Evolutionary conservation across 2,113 vertebrate genomes (phyloP).

Genomic region (Xiphophorus hellerii): DNA sequence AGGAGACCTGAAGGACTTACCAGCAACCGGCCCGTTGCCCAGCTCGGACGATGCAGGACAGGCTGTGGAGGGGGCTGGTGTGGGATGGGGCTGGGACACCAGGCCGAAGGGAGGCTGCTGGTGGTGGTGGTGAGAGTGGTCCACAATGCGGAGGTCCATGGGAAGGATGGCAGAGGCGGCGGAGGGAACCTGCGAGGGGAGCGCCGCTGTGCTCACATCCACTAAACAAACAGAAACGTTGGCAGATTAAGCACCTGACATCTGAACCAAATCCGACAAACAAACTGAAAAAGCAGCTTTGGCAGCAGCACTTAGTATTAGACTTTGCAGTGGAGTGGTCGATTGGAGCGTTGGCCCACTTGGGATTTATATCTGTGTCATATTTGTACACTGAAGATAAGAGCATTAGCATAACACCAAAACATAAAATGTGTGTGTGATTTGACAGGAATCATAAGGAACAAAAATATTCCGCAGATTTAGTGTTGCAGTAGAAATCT

Average conservation of each 20-base stretch:
- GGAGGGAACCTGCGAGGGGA: conserved; percentile 91
- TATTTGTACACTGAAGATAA: conserved; percentile 34
- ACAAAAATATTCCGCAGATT: conserved; percentile 45
- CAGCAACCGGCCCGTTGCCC: conserved; percentile 65
- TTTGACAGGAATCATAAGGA: conserved; percentile 11
- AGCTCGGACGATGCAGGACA: conserved; percentile 43
- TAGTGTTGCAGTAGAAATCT: conserved; percentile 57
- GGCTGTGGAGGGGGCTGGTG: conserved; percentile 37
- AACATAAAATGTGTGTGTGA: conserved; percentile 11
- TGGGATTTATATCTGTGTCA: conserved; percentile 30
- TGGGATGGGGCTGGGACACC: conserved; percentile 71
- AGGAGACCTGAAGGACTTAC: conserved; percentile 51
- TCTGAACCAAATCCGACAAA: conserved; percentile 25
- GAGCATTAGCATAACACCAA: conserved; percentile 42
- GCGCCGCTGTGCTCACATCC: conserved; percentile 87
- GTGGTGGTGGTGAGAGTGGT: conserved; percentile 76
- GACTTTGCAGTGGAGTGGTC: neutral
- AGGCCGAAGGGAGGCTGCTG: conserved; percentile 81
- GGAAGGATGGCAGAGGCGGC: conserved; percentile 86
- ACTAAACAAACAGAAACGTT: conserved; percentile 70
- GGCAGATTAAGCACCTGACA: conserved; percentile 8
- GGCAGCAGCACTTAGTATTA: conserved; percentile 14
- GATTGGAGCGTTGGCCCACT: conserved; percentile 10
- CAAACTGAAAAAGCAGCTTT: neutral
- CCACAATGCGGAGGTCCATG: conserved; percentile 95